Evolutionary conservation across 2,888 invertebrate genomes (phyloP).

Genomic region (Dione juno): DNA sequence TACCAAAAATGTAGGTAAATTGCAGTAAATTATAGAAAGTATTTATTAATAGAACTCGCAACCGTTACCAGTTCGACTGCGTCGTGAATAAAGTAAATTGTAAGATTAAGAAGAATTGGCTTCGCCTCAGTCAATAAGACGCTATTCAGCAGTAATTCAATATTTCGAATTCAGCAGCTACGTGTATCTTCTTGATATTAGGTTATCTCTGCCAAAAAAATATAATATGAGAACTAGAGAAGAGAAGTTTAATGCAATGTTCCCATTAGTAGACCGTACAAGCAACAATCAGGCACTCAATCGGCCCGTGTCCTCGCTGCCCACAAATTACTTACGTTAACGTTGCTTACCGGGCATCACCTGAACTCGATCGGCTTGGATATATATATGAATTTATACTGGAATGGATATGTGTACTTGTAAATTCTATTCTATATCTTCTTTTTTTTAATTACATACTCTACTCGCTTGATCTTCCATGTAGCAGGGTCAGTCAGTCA

Average conservation of each 20-base stretch:
- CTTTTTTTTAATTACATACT: too few species aligned
- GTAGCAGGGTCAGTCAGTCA: too few species aligned
- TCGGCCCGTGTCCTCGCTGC: constrained; percentile 36
- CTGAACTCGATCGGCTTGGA: constrained; percentile 53
- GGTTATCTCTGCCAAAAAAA: neutral
- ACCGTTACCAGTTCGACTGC: too few species aligned
- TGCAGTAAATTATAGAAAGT: too few species aligned
- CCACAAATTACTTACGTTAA: constrained; percentile 77
- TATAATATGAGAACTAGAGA: neutral
- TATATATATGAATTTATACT: neutral
- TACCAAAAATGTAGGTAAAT: too few species aligned
- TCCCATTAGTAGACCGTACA: constrained; percentile 31
- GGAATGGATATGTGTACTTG: neutral
- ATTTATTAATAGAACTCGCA: too few species aligned
- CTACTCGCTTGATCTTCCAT: too few species aligned
- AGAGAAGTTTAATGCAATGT: constrained; percentile 3
- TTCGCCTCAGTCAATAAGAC: too few species aligned
- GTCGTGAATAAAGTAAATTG: too few species aligned
- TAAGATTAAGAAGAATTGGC: too few species aligned
- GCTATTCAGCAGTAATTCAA: neutral
- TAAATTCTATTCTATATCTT: neutral
- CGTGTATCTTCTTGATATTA: too few species aligned
- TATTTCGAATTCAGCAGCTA: neutral
- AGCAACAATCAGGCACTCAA: constrained; percentile 40
- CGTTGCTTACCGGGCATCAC: constrained; percentile 67